A percentile compares a stretch with the other conserved stretches of the same genome.
phyloP scores from a whole-genome alignment of 2,113 vertebrate species.

The Pavo muticus region DNA sequence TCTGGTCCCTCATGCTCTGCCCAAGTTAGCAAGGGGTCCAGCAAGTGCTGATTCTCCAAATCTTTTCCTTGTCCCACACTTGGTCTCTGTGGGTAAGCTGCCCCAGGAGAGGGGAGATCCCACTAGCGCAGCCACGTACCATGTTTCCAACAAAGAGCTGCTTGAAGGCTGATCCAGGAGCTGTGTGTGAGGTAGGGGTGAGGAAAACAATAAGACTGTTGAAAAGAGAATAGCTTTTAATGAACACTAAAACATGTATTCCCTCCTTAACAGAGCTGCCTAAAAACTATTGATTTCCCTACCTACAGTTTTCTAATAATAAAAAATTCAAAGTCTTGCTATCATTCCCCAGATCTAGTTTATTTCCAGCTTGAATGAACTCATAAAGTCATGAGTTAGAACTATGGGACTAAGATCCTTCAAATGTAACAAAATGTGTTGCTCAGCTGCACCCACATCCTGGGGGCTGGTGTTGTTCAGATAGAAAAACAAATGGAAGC shows the following conservation, averaged over 20 bases:
- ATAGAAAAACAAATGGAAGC: background rate
- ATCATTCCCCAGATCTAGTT: background rate
- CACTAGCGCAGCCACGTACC: background rate
- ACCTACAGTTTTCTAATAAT: conserved; percentile 44
- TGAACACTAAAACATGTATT: conserved; percentile 4
- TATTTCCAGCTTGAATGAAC: conserved; percentile 23
- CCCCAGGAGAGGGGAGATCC: background rate
- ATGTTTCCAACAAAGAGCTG: background rate
- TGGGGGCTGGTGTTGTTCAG: background rate
- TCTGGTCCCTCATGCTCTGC: background rate
- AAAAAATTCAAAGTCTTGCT: conserved; percentile 12
- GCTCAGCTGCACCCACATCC: background rate
- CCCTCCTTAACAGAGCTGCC: conserved; percentile 23
- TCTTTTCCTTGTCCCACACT: background rate
- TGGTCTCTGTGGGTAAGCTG: background rate
- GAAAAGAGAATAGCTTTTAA: background rate
- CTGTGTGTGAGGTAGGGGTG: background rate
- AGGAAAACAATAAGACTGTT: background rate
- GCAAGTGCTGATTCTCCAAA: background rate
- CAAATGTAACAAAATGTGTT: background rate
- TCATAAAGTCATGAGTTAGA: background rate
- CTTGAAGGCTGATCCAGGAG: background rate
- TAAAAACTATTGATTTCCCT: conserved; percentile 35
- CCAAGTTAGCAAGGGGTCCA: background rate
- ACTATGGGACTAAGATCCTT: background rate